Base-by-base conservation (phyloP, 2,888 invertebrate genomes). In the Orthonevra nobilis region DNA sequence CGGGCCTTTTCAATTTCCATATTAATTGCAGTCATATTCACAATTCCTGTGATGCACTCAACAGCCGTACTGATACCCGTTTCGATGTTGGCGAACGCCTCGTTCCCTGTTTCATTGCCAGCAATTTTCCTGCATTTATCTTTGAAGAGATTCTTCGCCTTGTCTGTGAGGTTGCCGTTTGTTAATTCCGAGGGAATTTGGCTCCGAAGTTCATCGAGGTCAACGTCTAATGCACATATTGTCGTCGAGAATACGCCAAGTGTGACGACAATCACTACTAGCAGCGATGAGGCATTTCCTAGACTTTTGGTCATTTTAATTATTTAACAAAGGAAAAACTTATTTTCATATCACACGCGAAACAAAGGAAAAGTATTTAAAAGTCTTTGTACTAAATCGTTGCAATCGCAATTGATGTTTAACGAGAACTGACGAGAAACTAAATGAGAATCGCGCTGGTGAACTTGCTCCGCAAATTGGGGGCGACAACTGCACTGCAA, bases 1-100 rank as follows among this genome's bases (percentile, higher is more conserved):
- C 93, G 93, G 0, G 94, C 93, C 2, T 89, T 88, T 50, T 93
- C 92, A 38, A 95, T 92, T 85, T 95, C 94, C 2, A 89, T 85
- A 81, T 92, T 89, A 15, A 95, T 86, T 9, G 88, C 85, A 0
- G 90, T 90, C 7, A 89, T 84, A 84, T 95, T 91, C 0, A 95
- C 89, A 19, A 94, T 88, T 0, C 85, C 86, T 60, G 89, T 87
- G 0, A 93, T 81, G 84, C 95, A 95, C 0, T 88, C 85, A 48
- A 87, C 85, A 0, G 94, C 85, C 0, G 84, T 85, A 0, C 86
- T 4, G 0, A 85, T 72, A 0, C 85, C 84, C 1, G 86, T 90
- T 85, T 91, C 90, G 1, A 92, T 91, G 23, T 89, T 89, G 0
- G 87, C 88, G 81, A 87, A 93, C 0, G 93, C 92, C 1, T 91